Conservation (phyloP, 1,140 invertebrate species). For the Apocrypta bakeri region DNA sequence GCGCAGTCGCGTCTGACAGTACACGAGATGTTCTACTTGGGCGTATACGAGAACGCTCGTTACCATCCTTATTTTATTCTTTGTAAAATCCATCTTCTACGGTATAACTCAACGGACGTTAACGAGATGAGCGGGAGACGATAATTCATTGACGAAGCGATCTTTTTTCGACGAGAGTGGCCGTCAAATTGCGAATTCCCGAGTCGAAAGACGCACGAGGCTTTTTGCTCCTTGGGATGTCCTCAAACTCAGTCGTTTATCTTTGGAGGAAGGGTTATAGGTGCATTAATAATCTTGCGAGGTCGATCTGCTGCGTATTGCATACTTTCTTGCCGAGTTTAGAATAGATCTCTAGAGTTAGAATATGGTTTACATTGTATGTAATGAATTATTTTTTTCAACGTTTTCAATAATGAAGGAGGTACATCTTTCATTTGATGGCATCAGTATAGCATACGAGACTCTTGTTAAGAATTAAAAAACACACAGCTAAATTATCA, state of each 20-base stretch:
- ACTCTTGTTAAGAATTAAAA: not conserved
- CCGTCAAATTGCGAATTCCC: slow-evolving; percentile 17
- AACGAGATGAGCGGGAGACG: not conserved
- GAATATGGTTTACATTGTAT: no score
- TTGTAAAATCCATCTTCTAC: not conserved
- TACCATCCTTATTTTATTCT: not conserved
- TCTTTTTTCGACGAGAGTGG: not conserved
- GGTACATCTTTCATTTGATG: no score
- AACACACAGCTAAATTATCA: not conserved
- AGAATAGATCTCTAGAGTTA: not conserved
- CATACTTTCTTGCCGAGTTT: not conserved
- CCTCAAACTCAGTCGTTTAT: not conserved
- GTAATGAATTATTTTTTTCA: no score
- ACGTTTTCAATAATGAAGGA: no score
- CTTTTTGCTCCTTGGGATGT: slow-evolving; percentile 9
- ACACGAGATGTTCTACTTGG: not conserved
- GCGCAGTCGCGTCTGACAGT: not conserved
- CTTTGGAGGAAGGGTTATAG: not conserved
- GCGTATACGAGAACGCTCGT: not conserved
- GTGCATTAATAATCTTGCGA: slow-evolving; percentile 24
- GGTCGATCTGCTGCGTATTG: not conserved
- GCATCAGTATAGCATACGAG: no score
- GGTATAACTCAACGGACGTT: not conserved
- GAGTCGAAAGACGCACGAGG: not conserved
- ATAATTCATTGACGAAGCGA: not conserved